Percentiles rank a stretch among this genome's conserved stretches.
These are phyloP conservation scores for Schizopygopsis malacanthus DNA, from an alignment of 2,797 vertebrate genomes.

Conservation along the genomic window DNA sequence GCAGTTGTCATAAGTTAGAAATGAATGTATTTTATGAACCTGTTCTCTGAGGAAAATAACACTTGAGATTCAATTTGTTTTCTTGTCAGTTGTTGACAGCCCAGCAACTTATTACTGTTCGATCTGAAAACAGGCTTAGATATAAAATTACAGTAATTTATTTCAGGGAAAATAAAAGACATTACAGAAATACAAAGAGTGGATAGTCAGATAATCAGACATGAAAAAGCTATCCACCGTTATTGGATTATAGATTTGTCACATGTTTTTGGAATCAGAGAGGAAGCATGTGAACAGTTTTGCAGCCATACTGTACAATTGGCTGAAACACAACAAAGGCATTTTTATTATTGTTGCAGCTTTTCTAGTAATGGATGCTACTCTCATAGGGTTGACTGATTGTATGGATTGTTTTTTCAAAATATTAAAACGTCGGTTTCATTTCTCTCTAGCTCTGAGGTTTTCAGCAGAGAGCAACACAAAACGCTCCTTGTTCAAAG, in stretches of 20 bases:
- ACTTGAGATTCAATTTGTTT: slow-evolving; percentile 51
- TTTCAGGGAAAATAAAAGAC: slow-evolving; percentile 36
- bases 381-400: slow-evolving; percentile 17
- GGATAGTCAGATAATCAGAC: slow-evolving; percentile 32
- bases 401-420: neutral
- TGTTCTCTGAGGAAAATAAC: slow-evolving; percentile 52
- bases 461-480: slow-evolving; percentile 9
- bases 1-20: slow-evolving; percentile 40
- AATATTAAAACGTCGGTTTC: slow-evolving; percentile 18
- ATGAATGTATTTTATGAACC: slow-evolving; percentile 48
- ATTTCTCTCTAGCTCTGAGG: neutral
- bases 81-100: slow-evolving; percentile 46
- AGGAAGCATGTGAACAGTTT: neutral
- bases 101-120: slow-evolving; percentile 36
- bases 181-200: slow-evolving; percentile 6
- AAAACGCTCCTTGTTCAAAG: neutral
- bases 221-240: slow-evolving; percentile 22
- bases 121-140: slow-evolving; percentile 19
- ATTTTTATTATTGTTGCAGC: slow-evolving; percentile 16
- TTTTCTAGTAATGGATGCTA: slow-evolving; percentile 31
- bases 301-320: neutral
- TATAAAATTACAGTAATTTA: slow-evolving; percentile 45
- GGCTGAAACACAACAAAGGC: slow-evolving; percentile 11
- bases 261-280: slow-evolving; percentile 7
- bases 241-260: slow-evolving; percentile 37